Evolutionary conservation across 1,140 invertebrate genomes (phyloP).

Genomic region (Penaeus indicus): DNA sequence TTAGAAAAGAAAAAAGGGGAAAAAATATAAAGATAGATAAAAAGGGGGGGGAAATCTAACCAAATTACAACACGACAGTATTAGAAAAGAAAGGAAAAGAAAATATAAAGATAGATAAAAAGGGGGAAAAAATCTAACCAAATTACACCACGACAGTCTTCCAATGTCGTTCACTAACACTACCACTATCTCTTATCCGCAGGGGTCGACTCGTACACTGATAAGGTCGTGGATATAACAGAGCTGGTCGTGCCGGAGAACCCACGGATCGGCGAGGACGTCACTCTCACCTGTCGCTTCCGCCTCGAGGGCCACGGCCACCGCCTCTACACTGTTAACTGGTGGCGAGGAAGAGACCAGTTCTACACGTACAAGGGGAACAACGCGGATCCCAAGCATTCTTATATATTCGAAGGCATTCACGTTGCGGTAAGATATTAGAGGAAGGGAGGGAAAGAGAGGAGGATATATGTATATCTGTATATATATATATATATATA

Average conservation of each 20-base stretch:
- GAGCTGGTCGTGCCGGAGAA: conserved; percentile 3
- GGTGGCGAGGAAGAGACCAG: conserved; percentile 83
- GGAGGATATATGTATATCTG: neutral
- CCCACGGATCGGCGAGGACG: conserved; percentile 36
- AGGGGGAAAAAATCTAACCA: too few species aligned
- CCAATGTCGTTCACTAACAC: too few species aligned
- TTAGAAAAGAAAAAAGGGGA: too few species aligned
- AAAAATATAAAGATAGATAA: too few species aligned
- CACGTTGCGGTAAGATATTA: conserved; percentile 74
- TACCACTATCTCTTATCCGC: neutral
- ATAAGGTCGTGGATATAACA: conserved; percentile 25
- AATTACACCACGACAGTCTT: too few species aligned
- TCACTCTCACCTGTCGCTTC: conserved; percentile 80
- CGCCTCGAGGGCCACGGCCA: conserved; percentile 80
- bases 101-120: too few species aligned
- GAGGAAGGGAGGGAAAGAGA: neutral
- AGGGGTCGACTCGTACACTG: neutral
- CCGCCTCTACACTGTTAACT: conserved; percentile 84
- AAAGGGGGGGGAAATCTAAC: too few species aligned
- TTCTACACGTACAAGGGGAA: conserved; percentile 82
- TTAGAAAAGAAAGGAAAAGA: too few species aligned
- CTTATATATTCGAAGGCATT: conserved; percentile 78
- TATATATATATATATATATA: too few species aligned
- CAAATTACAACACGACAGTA: too few species aligned
- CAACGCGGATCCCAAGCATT: conserved; percentile 77